Evolutionary conservation across 2,113 vertebrate genomes (phyloP).

Genomic region (Aptenodytes patagonicus): DNA sequence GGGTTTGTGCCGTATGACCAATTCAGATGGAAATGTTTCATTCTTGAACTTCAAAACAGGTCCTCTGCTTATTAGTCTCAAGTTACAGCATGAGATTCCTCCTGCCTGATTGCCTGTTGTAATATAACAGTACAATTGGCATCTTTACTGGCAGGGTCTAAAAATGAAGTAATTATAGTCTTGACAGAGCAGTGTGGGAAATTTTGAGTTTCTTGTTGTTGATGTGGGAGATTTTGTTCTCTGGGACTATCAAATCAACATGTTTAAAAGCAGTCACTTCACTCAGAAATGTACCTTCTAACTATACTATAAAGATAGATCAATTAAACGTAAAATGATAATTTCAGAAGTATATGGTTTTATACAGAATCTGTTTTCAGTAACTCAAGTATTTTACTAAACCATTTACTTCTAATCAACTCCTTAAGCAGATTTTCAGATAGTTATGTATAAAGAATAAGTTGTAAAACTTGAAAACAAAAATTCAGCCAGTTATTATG

Average conservation of each 20-base stretch:
- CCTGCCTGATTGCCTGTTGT: background rate
- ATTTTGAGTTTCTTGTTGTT: background rate
- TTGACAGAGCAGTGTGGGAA: background rate
- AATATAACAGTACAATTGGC: background rate
- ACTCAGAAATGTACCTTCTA: background rate
- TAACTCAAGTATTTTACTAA: background rate
- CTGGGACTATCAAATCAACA: background rate
- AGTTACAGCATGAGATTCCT: background rate
- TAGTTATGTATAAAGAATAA: background rate
- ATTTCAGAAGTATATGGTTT: background rate
- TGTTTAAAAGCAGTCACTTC: background rate
- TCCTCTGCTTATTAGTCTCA: background rate
- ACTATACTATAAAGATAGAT: background rate
- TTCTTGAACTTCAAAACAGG: background rate
- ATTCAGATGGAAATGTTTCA: background rate
- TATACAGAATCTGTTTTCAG: background rate
- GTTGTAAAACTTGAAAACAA: background rate
- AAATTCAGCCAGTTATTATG: background rate
- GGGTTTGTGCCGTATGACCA: fast-evolving
- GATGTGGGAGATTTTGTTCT: background rate
- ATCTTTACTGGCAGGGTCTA: background rate
- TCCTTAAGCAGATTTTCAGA: background rate
- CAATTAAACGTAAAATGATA: background rate
- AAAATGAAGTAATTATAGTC: background rate
- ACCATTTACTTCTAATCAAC: background rate